Evolutionary conservation across 2,797 vertebrate genomes (phyloP).

Genomic region (Echiichthys vipera): DNA sequence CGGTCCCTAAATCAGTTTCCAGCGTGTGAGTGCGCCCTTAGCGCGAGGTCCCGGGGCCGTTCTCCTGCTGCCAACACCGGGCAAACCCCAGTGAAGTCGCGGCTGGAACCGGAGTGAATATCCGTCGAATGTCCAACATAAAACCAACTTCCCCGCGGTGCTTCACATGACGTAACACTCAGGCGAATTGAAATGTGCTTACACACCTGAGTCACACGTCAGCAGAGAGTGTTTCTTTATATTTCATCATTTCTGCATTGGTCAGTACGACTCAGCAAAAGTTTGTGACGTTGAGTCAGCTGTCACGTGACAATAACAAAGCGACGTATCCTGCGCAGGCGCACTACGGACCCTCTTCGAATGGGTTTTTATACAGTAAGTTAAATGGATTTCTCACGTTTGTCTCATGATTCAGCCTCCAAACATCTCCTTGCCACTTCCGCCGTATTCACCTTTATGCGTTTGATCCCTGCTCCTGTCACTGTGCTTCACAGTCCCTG

Average conservation of each 20-base stretch:
- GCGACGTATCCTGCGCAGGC: background rate
- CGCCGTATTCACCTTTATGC: background rate
- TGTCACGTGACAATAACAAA: constrained; percentile 59
- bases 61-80: too few species aligned
- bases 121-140: too few species aligned
- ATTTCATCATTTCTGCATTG: constrained; percentile 40
- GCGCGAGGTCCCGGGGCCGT: too few species aligned
- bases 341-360: background rate
- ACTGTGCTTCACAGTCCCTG: too few species aligned
- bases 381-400: too few species aligned
- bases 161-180: background rate
- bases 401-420: too few species aligned
- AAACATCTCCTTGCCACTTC: background rate
- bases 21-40: too few species aligned
- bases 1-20: too few species aligned
- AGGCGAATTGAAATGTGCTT: rapidly evolving
- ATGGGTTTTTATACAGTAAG: too few species aligned
- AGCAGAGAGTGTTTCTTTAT: background rate
- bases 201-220: background rate
- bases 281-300: rapidly evolving
- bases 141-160: too few species aligned
- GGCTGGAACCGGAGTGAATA: too few species aligned
- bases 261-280: background rate
- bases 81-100: too few species aligned
- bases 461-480: background rate